These are phyloP conservation scores for Panthera tigris DNA, from an alignment of 2,113 vertebrate species.

Conservation along the genomic window DNA sequence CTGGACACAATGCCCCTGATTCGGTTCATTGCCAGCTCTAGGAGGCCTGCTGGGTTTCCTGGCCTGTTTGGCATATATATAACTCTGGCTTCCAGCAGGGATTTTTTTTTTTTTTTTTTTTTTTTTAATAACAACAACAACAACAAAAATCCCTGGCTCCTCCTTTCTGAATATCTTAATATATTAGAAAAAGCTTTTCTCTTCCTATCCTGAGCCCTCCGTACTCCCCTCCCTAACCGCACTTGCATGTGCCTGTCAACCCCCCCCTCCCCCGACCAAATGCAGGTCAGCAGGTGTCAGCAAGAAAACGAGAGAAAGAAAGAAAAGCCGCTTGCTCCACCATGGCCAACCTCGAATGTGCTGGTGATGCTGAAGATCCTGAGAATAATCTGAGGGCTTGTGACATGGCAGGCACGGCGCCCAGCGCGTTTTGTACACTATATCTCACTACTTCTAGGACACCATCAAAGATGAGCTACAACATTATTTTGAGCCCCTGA, in stretches of 20 bases:
- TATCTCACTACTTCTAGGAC: not conserved
- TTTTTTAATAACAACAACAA: not conserved
- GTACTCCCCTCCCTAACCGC: not conserved
- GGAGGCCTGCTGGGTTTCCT: conserved; percentile 73
- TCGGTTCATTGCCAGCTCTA: conserved; percentile 72
- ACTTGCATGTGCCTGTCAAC: conserved; percentile 58
- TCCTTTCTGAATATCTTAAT: conserved; percentile 74
- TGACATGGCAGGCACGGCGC: not conserved
- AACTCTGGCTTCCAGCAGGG: conserved; percentile 68
- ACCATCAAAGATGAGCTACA: not conserved
- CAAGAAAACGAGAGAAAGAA: conserved; percentile 43
- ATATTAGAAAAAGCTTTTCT: conserved; percentile 61
- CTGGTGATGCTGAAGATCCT: not conserved
- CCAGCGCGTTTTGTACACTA: not conserved
- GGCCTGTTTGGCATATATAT: conserved; percentile 74
- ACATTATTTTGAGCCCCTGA: not conserved
- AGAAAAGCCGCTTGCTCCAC: not conserved
- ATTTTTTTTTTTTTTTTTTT: conserved; percentile 54
- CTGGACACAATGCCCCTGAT: conserved; percentile 86
- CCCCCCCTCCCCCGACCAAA: not conserved
- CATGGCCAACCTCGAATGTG: not conserved
- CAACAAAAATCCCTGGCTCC: conserved; percentile 23
- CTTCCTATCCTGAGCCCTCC: not conserved
- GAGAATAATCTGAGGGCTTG: not conserved
- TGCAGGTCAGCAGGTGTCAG: conserved; percentile 71